phyloP scores from a whole-genome alignment of 2,888 invertebrate genomes.

The Alloplasta piceator region DNA sequence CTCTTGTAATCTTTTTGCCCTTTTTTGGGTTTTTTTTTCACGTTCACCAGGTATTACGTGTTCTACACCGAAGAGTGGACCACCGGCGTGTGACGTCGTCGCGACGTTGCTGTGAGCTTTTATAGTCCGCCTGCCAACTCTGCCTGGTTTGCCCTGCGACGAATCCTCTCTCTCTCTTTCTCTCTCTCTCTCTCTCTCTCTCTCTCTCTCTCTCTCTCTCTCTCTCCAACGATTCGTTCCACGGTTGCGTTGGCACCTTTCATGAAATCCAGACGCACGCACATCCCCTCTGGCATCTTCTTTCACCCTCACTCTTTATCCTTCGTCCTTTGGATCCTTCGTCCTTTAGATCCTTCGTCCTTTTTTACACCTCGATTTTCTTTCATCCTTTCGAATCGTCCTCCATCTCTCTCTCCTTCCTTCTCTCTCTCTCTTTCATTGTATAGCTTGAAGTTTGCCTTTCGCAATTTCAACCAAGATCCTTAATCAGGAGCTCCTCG shows the following conservation, averaged over 20 bases:
- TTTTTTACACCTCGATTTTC: conserved; percentile 4
- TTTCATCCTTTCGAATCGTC: conserved; percentile 7
- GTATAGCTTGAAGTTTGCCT: too few relatives aligned
- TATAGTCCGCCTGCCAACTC: conserved; percentile 76
- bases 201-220: neutral
- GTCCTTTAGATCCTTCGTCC: neutral
- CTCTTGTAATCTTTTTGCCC: neutral
- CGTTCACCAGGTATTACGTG: conserved; percentile 58
- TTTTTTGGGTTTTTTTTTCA: conserved; percentile 26
- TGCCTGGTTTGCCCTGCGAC: conserved; percentile 59
- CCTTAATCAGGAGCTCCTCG: neutral
- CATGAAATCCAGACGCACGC: conserved; percentile 38
- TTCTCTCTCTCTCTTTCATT: neutral
- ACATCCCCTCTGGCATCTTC: conserved; percentile 32
- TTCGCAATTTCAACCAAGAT: neutral
- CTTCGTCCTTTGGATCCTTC: neutral
- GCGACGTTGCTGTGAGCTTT: conserved; percentile 77
- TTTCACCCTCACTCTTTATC: neutral
- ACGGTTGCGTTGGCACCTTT: conserved; percentile 54
- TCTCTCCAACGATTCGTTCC: conserved; percentile 38
- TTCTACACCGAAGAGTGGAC: conserved; percentile 78
- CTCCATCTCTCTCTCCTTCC: neutral
- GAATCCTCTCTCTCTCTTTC: conserved; percentile 43
- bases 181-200: conserved; percentile 1
- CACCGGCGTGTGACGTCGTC: conserved; percentile 79